A percentile compares a stretch with the other conserved stretches of the same genome.
phyloP scores from a whole-genome alignment of 2,797 vertebrate species.

The Platalea minor region DNA sequence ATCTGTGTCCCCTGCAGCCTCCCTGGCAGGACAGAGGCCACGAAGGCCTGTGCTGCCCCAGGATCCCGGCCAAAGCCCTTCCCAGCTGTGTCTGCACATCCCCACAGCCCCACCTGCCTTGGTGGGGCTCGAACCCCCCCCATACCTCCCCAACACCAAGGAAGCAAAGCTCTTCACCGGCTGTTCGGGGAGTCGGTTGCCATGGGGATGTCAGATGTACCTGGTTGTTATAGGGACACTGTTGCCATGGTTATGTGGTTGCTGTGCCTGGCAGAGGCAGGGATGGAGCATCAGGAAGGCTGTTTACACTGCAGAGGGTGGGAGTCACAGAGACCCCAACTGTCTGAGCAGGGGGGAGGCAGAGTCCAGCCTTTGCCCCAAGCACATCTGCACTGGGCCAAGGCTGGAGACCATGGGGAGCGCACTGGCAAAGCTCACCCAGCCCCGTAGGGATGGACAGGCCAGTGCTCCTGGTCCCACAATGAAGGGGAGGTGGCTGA shows the following conservation, averaged over 20 bases:
- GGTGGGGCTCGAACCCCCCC: rapidly evolving
- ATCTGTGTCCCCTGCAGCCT: background rate
- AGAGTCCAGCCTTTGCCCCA: background rate
- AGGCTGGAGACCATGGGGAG: background rate
- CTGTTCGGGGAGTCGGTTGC: constrained; percentile 13
- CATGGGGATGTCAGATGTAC: constrained; percentile 58
- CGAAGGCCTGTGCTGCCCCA: background rate
- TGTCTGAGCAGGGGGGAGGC: background rate
- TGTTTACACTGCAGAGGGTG: background rate
- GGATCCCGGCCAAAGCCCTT: rapidly evolving
- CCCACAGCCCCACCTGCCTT: background rate
- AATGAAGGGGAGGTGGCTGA: background rate
- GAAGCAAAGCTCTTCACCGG: background rate
- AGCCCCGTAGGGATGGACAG: background rate
- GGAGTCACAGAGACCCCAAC: background rate
- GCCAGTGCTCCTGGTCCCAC: rapidly evolving
- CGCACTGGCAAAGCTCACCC: background rate
- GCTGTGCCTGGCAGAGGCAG: background rate
- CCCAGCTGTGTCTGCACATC: background rate
- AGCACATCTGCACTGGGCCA: rapidly evolving
- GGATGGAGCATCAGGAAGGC: background rate
- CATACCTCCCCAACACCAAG: background rate
- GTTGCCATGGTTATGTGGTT: constrained; percentile 34
- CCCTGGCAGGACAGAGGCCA: background rate
- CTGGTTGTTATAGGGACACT: constrained; percentile 52